Conservation (phyloP, 2,797 vertebrate species). For the Galaxias olidus region DNA sequence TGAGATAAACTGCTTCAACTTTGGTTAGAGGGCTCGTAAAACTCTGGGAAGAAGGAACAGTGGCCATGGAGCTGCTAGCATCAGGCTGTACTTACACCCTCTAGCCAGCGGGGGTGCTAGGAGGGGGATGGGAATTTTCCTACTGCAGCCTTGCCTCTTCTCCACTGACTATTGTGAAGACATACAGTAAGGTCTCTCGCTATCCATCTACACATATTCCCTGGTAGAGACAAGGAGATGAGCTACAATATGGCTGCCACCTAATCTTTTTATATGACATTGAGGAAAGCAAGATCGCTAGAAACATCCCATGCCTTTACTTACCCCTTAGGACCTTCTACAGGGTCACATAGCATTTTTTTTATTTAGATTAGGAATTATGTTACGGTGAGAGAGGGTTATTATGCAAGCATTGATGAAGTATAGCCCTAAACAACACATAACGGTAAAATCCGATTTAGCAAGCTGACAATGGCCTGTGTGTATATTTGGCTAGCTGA, state of each 20-base stretch:
- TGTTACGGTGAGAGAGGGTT: not conserved
- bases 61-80: slow-evolving; percentile 35
- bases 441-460: too few relatives aligned
- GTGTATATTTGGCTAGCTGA: slow-evolving; percentile 24
- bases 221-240: not conserved
- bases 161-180: slow-evolving; percentile 21
- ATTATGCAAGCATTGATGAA: too few relatives aligned
- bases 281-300: not conserved
- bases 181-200: slow-evolving; percentile 1
- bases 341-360: not conserved
- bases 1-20: slow-evolving; percentile 67
- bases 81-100: slow-evolving; percentile 31
- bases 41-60: slow-evolving; percentile 57
- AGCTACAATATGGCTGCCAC: not conserved
- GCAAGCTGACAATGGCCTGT: slow-evolving; percentile 31
- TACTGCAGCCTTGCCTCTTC: not conserved
- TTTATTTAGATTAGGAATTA: not conserved
- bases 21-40: slow-evolving; percentile 60
- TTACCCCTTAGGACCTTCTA: not conserved
- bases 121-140: slow-evolving; percentile 22
- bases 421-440: too few relatives aligned
- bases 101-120: slow-evolving; percentile 48
- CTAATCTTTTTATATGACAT: not conserved
- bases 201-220: not conserved
- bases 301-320: too few relatives aligned